Base-by-base conservation (phyloP, 2,888 invertebrate genomes). In the Lasioglossum calceatum region DNA sequence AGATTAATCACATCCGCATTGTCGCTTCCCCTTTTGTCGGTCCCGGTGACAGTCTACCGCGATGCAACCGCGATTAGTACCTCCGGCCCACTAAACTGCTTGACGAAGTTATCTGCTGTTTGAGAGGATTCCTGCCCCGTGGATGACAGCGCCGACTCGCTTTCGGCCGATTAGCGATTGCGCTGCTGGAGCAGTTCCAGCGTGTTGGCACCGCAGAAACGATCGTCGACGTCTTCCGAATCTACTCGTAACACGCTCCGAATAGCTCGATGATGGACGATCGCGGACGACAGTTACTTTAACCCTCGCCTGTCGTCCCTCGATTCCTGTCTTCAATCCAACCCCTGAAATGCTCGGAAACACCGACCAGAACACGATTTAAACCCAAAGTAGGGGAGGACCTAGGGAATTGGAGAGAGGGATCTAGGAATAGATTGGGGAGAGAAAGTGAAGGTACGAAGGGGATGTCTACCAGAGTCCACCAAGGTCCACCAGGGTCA, bases 1-100 rank as follows among this genome's bases (percentile, higher is more conserved):
- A 76, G 83, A 89, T 87, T 90, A 90, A 89, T 90, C 89, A 81
- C 83, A 81, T 87, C 89, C 84, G 82, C 78, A 87, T 90, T 90
- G 86, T 90, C 70, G 61, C 75, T 76, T 42, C 50, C 78, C 81
- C 78, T 87, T 80, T 84, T 83, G 84, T 81, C 83, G 74, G 42
- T 39, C 47, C n/a, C 79, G 73, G 67, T 71, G 81, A 79, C 83
- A 78, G 75, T 71, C 77, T 78, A 64, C 80, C 82, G 44, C 81
- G 79, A 81, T 83, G 81, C 79, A 81, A 79, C 79, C 86, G 79
- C 85, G 89, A 90, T 90, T 88, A 82, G 77, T 81, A 70, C 64
- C 74, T 36, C 61, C 14, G 72, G 54, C 70, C 72, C 67, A 73
- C 74, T 72, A 67, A 70, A 80, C 81, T 81, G 81, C 75, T 70